A percentile compares a stretch with the other conserved stretches of the same genome.
Evolutionary conservation across 2,113 vertebrate species (phyloP).

Genomic region (Phoxinus phoxinus): DNA sequence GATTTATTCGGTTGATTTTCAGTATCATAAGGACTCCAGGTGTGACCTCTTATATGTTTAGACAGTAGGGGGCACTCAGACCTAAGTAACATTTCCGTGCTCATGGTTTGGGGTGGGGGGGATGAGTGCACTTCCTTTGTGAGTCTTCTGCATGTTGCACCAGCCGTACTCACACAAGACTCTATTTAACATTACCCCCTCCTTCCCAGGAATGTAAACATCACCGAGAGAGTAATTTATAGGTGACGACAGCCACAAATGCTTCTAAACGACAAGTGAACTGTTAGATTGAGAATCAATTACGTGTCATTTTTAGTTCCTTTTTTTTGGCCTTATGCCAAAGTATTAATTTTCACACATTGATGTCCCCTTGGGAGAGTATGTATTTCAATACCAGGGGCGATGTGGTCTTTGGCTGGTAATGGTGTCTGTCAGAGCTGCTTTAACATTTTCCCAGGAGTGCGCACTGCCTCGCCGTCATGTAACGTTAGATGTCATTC

Average conservation of each 20-base stretch:
- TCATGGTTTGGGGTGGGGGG: slow-evolving; percentile 43
- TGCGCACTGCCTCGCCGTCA: slow-evolving; percentile 35
- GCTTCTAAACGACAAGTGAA: slow-evolving; percentile 59
- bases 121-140: slow-evolving; percentile 52
- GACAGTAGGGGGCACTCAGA: slow-evolving; percentile 80
- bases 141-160: slow-evolving; percentile 54
- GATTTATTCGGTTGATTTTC: slow-evolving; percentile 1
- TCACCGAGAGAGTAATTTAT: slow-evolving; percentile 57
- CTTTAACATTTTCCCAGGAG: slow-evolving; percentile 63
- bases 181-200: slow-evolving; percentile 57
- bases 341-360: slow-evolving; percentile 68
- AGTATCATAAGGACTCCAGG: neutral
- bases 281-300: slow-evolving; percentile 57
- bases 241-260: slow-evolving; percentile 55
- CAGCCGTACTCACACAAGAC: slow-evolving; percentile 63
- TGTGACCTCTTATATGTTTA: slow-evolving; percentile 21
- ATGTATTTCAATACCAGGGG: slow-evolving; percentile 61
- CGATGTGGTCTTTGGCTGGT: slow-evolving; percentile 57
- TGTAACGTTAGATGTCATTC: slow-evolving; percentile 59
- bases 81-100: slow-evolving; percentile 62
- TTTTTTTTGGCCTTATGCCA: slow-evolving; percentile 37
- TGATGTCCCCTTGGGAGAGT: slow-evolving; percentile 56
- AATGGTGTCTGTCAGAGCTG: slow-evolving; percentile 66
- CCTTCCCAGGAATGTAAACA: slow-evolving; percentile 64
- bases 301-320: slow-evolving; percentile 51